phyloP scores from a whole-genome alignment of 2,113 vertebrate species.

The Pseudorasbora parva region DNA sequence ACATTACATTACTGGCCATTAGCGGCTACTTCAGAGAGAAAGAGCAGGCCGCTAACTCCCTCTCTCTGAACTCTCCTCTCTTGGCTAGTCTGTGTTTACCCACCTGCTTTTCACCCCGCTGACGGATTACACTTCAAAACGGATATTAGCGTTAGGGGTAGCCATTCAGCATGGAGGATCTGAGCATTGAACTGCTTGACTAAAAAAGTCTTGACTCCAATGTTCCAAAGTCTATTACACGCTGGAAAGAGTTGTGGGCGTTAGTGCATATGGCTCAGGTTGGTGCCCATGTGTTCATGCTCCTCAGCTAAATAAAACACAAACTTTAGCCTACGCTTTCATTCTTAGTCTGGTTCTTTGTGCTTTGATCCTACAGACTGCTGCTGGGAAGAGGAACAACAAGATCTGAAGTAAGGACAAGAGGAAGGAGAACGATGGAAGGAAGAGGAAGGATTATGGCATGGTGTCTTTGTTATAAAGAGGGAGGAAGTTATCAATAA shows the following conservation, averaged over 20 bases:
- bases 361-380: constrained; percentile 34
- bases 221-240: constrained; percentile 22
- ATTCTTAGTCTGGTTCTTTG: not conserved
- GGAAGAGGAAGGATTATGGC: constrained; percentile 9
- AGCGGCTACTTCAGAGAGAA: constrained; percentile 49
- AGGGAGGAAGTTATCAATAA: constrained; percentile 18
- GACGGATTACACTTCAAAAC: constrained; percentile 60
- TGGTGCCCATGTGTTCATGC: not conserved
- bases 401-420: not conserved
- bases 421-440: not conserved
- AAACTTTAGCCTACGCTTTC: not conserved
- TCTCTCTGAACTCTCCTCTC: constrained; percentile 50
- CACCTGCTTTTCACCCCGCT: constrained; percentile 68
- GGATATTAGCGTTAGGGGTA: constrained; percentile 46
- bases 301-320: not conserved
- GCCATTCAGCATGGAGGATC: constrained; percentile 15
- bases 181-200: not conserved
- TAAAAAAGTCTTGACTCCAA: constrained; percentile 21
- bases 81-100: constrained; percentile 51
- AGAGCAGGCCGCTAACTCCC: constrained; percentile 37
- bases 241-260: constrained; percentile 32
- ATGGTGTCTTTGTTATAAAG: not conserved
- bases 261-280: constrained; percentile 21
- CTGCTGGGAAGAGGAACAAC: constrained; percentile 39
- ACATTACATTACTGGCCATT: constrained; percentile 14